Base-by-base conservation (phyloP, 2,113 vertebrate genomes). In the Brachyhypopomus occidentalis region DNA sequence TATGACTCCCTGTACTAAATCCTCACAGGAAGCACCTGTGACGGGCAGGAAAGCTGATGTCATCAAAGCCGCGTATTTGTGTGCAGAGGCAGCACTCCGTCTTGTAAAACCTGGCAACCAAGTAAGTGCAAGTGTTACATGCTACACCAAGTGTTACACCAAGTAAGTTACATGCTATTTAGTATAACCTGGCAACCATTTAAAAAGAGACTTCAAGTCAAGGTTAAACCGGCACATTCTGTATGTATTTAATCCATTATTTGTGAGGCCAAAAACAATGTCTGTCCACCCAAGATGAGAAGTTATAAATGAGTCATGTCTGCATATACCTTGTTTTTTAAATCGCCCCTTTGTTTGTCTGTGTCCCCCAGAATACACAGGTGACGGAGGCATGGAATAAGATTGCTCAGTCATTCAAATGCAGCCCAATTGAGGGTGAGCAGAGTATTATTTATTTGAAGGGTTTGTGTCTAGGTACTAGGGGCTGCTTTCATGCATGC, bases 321-420 rank as follows among this genome's bases (percentile, higher is more conserved):
- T 41, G 52, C 7, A 45, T 27, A 45, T 30, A 7, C 19, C 2
- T 48, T 4, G 25, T 3, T 23, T 14, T 64, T 80, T 41, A 73
- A 60, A 45, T 64, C n/a, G 14, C 5, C 59, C 22, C 36, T 16
- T 75, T 9, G 70, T 77, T 67, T 80, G 5, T 34, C n/a, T 73
- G 23, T 60, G 45, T 70, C 3, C 38, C 38, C 20, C 59, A 99
- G 98, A 99, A 99, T 90, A 91, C 96, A 11, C 96, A 98, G 91
- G 95, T 98, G 88, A 99, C 98, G 38, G 96, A 99, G 75, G 97
- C 96, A 34, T 99, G 97, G 97, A 98, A 96, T 92, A 99, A 98
- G 93, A 98, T 99, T 20, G 94, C 96, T 55, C 96, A 97, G 84
- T 96, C 97, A 48, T 99, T 99, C 90, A 98, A 98, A 89, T 99